Base-by-base conservation (phyloP, 2,797 vertebrate species). In the Diplodus sargus region DNA sequence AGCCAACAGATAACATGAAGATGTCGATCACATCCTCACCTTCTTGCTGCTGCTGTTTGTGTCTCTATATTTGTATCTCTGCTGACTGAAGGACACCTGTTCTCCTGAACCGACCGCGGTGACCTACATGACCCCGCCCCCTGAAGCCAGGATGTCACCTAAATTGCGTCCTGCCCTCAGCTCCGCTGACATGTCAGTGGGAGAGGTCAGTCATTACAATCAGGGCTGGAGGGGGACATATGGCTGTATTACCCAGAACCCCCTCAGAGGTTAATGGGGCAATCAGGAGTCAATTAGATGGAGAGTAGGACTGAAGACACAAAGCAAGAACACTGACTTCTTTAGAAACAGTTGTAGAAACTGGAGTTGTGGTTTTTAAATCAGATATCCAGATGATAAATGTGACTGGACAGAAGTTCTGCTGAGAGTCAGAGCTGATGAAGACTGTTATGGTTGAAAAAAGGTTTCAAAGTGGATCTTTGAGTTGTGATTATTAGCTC, bases 201-300 rank as follows among this genome's bases (percentile, higher is more conserved):
- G 74, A 84, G 81, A 87, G 81, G 84, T 83, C 82, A 86, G 76
- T 83, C 82, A 84, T 87, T 88, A 87, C 85, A 90, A 93, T 89
- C 87, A 87, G 78, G 62, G 84, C 83, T 79, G 78, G 69, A 78
- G 76, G 87, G 84, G 83, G 82, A 86, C 90, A 91, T 76, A 82
- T 90, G 92, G 86, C 90, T 90, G 89, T 54, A 76, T 86, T 90
- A 85, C 76, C 86, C 78, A 89, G 39, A 84, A 76, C 81, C 83
- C 70, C 74, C 74, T 67, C 84, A 94, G 94, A 94, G 95, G 96
- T 96, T 97, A 97, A 96, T 95, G 94, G 94, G 93, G 89, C 95
- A 96, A 96, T 97, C 96, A 96, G 89, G 94, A 94, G 94, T 94
- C 95, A 95, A 93, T 96, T 95, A 91, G 42, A 45, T 4, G 14